Evolutionary conservation across 1,140 invertebrate species (phyloP), one percentile per base, ranked within the genome.

Genomic region (Bombus waltoni): DNA sequence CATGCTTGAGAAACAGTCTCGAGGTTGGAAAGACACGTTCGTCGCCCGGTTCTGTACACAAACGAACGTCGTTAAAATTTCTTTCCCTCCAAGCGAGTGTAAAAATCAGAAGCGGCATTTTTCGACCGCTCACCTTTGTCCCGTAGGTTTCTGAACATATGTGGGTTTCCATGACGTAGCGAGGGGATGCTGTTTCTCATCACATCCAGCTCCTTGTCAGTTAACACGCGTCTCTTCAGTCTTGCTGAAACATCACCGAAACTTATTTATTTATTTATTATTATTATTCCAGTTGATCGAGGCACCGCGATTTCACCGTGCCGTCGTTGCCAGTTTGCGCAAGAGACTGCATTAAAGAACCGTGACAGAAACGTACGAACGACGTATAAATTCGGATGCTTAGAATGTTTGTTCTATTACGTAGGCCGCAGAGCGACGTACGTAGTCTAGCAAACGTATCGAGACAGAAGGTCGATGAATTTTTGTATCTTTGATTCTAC

Each of bases 91-190:
- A 9, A 38, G 59, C 18, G 6, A 28, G 32, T 68, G 42, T 62
- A 59, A 57, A 62, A 47, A 38, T 38, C 11, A 8, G 9, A 9
- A n/a, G 38, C 22, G 47, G 35, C 72, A 53, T 47, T 72, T 85
- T 53, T 5, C 38, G 35, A 62, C 18, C 42, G 35, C 74, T 89
- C 95, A 97, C 98, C 98, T 96, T 97, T 98, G 91, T 99, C 98
- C 91, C 98, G 96, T 40, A 99, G 96, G 91, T 96, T 97, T 72
- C 99, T 96, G 95, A 99, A 99, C 93, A 99, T 97, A 92, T 97
- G 96, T 3, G 97, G 96, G n/a, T 96, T 97, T 25, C 98, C 98
- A 91, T 98, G 97, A 85, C 96, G 97, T 28, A 98, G 94, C 11
- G 96, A 92, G 15, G 98, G 98, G 32, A 98, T 99, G 78, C 95